Evolutionary conservation across 2,113 vertebrate genomes (phyloP), one percentile per base, ranked within the genome.

Genomic region (Phrynosoma blainvillii): DNA sequence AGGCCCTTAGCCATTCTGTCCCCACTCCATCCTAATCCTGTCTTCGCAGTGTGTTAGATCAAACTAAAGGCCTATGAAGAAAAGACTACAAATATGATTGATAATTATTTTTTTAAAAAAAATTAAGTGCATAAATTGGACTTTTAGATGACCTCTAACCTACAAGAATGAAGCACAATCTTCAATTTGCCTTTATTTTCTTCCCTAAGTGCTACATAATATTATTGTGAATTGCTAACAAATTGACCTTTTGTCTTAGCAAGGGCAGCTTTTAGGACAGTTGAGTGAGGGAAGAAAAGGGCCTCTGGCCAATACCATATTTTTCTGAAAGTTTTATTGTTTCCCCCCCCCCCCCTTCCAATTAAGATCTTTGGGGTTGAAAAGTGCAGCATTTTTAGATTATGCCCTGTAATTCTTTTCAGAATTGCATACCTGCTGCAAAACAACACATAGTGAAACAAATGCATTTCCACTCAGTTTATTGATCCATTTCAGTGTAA

Each of bases 401-500:
- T 42, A 59, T 54, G 47, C 25, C 32, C 47, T 32, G 25, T 79
- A 79, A 36, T 78, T 79, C 73, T 86, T 86, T 76, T 52, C 47
- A 68, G 23, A 82, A 89, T 87, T 79, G 83, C 5, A 65, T 85
- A 82, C 83, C 42, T 87, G 70, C 40, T 82, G 32, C 20, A 88
- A 75, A 89, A 87, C 90, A 88, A 59, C 62, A 32, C 42, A 25
- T 80, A 66, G 59, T 42, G 73, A 56, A 82, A 86, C 40, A 85
- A 86, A 87, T 91, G 30, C 27, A 84, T 32, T 89, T 93, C 84
- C 25, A 6, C 32, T 62, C 47, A 78, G 65, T 82, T 86, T 89
- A 86, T 89, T 59, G 84, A 89, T 89, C 84, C 32, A 82, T 77
- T 89, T 86, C 73, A 82, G 42, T 75, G 78, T 68, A 89, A 86